phyloP scores from a whole-genome alignment of 1,140 invertebrate genomes.

The Catajapyx aquilonaris region DNA sequence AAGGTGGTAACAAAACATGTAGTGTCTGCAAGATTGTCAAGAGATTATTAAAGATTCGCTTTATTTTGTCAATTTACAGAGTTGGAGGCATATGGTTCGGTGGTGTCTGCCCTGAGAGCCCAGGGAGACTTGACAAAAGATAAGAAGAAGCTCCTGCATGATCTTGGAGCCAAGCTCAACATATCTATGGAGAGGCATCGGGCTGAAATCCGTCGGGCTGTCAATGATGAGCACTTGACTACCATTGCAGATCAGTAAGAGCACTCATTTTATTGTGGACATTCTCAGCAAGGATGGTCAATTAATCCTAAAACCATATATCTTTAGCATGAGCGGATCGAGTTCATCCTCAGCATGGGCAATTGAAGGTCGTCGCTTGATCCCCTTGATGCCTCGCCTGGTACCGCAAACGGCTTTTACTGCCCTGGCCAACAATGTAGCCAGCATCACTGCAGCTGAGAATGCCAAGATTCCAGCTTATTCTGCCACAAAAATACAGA shows the following conservation, averaged over 20 bases:
- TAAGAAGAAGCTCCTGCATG: slow-evolving; percentile 62
- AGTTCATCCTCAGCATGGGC: slow-evolving; percentile 65
- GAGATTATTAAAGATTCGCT: no score
- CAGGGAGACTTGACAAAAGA: slow-evolving; percentile 66
- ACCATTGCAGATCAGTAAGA: slow-evolving; percentile 74
- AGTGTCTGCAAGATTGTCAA: slow-evolving; percentile 12
- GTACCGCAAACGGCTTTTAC: slow-evolving; percentile 65
- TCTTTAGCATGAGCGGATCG: slow-evolving; percentile 49
- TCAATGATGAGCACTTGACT: slow-evolving; percentile 71
- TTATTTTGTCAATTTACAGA: slow-evolving; percentile 32
- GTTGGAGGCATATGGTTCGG: slow-evolving; percentile 69
- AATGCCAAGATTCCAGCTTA: slow-evolving; percentile 23
- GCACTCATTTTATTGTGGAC: no score
- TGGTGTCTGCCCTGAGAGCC: slow-evolving; percentile 73
- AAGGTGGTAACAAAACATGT: slow-evolving; percentile 1
- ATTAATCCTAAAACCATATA: not conserved
- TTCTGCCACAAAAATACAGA: no score
- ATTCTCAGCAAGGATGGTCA: no score
- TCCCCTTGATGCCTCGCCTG: slow-evolving; percentile 58
- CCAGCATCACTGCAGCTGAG: slow-evolving; percentile 25
- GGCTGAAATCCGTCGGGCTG: slow-evolving; percentile 68
- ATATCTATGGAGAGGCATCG: slow-evolving; percentile 74
- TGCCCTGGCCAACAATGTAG: slow-evolving; percentile 51
- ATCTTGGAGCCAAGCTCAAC: slow-evolving; percentile 56
- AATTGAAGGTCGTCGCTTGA: slow-evolving; percentile 55